phyloP scores from a whole-genome alignment of 2,888 invertebrate genomes.

The Temnothorax ravouxi region DNA sequence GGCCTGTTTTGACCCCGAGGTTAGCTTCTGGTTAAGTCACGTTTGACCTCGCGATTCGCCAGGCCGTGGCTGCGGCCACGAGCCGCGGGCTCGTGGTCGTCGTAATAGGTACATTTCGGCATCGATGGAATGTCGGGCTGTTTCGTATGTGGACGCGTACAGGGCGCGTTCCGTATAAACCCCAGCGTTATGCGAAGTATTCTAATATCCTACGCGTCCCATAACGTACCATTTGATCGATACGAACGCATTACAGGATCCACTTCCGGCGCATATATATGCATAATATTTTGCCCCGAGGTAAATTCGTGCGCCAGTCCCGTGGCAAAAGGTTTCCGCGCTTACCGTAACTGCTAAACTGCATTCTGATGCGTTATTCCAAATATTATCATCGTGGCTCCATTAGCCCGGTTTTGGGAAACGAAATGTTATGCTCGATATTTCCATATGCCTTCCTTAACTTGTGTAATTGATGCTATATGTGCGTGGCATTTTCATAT shows the following conservation, averaged over 20 bases:
- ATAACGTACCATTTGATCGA: constrained; percentile 81
- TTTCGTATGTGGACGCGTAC: constrained; percentile 67
- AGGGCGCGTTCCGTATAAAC: constrained; percentile 71
- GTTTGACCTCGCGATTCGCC: constrained; percentile 51
- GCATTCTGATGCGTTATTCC: constrained; percentile 36
- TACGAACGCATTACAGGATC: constrained; percentile 73
- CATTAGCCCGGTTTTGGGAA: constrained; percentile 36
- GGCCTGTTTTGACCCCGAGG: constrained; percentile 50
- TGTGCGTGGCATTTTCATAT: background rate
- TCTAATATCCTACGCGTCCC: constrained; percentile 81
- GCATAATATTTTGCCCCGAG: constrained; percentile 46
- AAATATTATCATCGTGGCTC: constrained; percentile 30
- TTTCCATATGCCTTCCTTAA: background rate
- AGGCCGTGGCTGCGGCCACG: constrained; percentile 52
- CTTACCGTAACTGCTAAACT: constrained; percentile 26
- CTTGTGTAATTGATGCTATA: background rate
- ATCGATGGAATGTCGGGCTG: constrained; percentile 78
- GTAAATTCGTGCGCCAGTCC: constrained; percentile 26
- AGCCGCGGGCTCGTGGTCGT: constrained; percentile 62
- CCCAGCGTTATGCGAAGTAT: constrained; percentile 79
- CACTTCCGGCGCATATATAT: constrained; percentile 34
- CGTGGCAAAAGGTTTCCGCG: constrained; percentile 28
- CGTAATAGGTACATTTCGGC: constrained; percentile 76
- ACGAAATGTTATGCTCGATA: background rate
- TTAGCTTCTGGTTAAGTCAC: constrained; percentile 53